A percentile compares a stretch with the other conserved stretches of the same genome.
Conservation (phyloP, 1,140 invertebrate species). For the Euura saliciscinereae region DNA sequence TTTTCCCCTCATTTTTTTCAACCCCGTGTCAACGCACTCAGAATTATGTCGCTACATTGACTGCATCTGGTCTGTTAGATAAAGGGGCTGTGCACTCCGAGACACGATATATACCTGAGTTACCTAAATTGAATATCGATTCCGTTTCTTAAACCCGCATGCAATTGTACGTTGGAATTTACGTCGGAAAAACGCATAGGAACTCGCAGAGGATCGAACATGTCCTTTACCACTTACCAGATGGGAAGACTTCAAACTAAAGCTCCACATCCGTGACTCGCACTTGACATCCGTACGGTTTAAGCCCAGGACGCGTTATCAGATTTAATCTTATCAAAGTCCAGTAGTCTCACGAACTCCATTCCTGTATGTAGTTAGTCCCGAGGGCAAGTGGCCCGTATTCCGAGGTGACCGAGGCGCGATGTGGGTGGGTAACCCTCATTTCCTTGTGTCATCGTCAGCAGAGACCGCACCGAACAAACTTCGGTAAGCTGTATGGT, state of each 20-base stretch:
- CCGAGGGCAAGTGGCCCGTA: not conserved
- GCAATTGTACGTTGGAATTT: too few species aligned
- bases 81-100: not conserved
- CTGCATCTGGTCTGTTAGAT: slow-evolving; percentile 7
- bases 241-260: too few species aligned
- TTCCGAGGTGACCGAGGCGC: not conserved
- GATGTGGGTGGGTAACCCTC: slow-evolving; percentile 22
- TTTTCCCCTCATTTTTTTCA: not conserved
- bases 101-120: not conserved
- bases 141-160: not conserved
- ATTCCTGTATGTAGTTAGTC: not conserved
- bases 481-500: not conserved
- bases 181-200: too few species aligned
- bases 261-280: not conserved
- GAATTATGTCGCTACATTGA: slow-evolving; percentile 13
- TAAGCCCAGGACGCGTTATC: not conserved
- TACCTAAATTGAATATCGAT: slow-evolving; percentile 8
- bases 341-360: not conserved
- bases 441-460: slow-evolving; percentile 49
- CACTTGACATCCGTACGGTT: not conserved
- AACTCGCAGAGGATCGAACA: too few species aligned
- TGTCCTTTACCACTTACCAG: too few species aligned
- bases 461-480: slow-evolving; percentile 21
- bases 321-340: not conserved
- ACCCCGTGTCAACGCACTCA: not conserved